Conservation (phyloP, 2,888 invertebrate species). For the Clanis bilineata region DNA sequence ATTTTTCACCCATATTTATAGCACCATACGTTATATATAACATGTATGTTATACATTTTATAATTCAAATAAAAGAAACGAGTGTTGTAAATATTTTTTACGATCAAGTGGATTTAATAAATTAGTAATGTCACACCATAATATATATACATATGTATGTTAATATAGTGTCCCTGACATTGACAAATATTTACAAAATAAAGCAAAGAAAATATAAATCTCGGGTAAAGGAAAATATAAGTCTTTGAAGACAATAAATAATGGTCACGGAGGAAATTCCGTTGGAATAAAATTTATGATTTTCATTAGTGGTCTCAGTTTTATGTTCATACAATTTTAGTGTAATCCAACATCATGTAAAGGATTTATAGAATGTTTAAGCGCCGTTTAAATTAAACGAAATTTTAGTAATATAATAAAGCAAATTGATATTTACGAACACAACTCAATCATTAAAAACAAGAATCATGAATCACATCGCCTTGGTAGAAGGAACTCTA, state of each 20-base stretch:
- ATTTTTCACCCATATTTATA: no score
- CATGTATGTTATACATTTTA: no score
- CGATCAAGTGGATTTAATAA: not conserved
- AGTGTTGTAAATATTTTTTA: not conserved
- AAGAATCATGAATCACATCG: no score
- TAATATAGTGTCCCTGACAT: slow-evolving; percentile 28
- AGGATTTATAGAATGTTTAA: no score
- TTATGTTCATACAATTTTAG: not conserved
- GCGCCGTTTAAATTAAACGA: no score
- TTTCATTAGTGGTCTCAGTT: not conserved
- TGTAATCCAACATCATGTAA: not conserved
- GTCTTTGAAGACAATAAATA: slow-evolving; percentile 30
- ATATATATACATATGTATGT: not conserved
- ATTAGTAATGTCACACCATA: no score
- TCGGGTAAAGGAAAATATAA: slow-evolving; percentile 24
- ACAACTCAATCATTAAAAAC: no score
- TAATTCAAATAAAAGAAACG: not conserved
- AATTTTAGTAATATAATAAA: no score
- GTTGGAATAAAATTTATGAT: not conserved
- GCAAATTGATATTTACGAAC: no score
- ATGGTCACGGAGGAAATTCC: slow-evolving; percentile 23
- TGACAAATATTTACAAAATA: slow-evolving; percentile 29
- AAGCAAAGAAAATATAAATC: slow-evolving; percentile 25
- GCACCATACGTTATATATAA: no score
- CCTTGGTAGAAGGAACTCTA: no score